Evolutionary conservation across 2,113 vertebrate species (phyloP), one percentile per base, ranked within the genome.

Genomic region (Zapornia atra): DNA sequence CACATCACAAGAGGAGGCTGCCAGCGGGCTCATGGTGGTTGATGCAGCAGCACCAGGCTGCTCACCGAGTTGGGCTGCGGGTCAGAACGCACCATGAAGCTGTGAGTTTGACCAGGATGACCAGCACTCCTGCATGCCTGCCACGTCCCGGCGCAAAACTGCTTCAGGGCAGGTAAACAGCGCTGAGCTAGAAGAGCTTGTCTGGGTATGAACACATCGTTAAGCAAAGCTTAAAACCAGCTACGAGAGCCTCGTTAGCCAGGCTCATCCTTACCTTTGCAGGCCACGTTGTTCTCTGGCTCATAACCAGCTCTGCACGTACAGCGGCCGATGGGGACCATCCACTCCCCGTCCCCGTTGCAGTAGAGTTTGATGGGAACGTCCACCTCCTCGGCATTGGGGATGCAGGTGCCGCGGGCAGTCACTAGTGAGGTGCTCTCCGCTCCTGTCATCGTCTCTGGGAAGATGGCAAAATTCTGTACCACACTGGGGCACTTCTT

Each of bases 301-400:
- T 99, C 99, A 6, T 99, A 99, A 16, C 99, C 99, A 12, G 99
- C 98, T 96, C 99, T 99, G 98, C 99, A 99, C 5, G 99, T 99
- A 94, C 99, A 99, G 96, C 99, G 99, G 5, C 99, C 99, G 0
- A 99, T 99, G 38, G 99, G 99, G 80, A 99, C 99, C 99, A 99
- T 99, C 99, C 99, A 99, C 86, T 99, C 99, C 20, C 99, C 99
- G 0, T 99, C 99, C 2, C 99, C 99, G 0, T 99, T 99, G 97
- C 99, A 99, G 98, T 99, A 99, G 34, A 99, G 98, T 93, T 99
- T 99, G 94, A 99, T 99, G 44, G 99, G 99, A 57, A 99, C 99
- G 0, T 99, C 99, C 85, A 99, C 99, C 96, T 99, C 99, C 97
- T 99, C 99, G 0, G 99, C 99, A 2, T 99, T 99, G 68, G 99